Evolutionary conservation across 2,888 invertebrate species (phyloP), one percentile per base, ranked within the genome.

Genomic region (Polia nebulosa): DNA sequence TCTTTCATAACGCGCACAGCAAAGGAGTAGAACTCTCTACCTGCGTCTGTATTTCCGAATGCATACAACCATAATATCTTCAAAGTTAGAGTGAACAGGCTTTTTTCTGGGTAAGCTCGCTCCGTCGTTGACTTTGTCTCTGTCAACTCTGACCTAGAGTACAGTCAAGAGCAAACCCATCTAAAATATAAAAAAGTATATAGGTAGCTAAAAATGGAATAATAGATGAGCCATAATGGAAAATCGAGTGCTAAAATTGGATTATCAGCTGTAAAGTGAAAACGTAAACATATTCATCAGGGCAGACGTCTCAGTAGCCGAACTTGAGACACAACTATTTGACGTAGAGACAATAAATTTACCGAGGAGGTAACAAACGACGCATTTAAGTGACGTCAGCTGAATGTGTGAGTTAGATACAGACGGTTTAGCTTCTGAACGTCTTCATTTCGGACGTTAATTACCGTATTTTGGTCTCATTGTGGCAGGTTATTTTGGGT

Each of bases 281-380:
- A 69, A 78, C 36, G 53, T 66, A 78, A 69, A 75, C 56, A 72
- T 56, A 78, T 80, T 53, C 60, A 81, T 70, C 72, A 75, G 44
- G 3, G 34, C 11, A 59, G 59, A 49, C 32, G 51, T 64, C 64
- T 62, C 65, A 63, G 60, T 34, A 56, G 59, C 20, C 65, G 36
- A 76, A 71, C 47, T 78, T 64, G 44, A 81, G 64, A 56, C 63
- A 65, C 60, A 63, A 73, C 65, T 58, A 58, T 56, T 71, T 76
- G 76, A 73, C 51, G 70, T 59, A 39, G 36, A 72, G 39, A 27
- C 70, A 58, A 44, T 81, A 76, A 69, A 79, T 82, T 57, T 75
- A 45, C 60, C 61, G 27, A 6, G 32, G 52, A 62, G 34, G 64
- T 72, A 72, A 80, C 78, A 74, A 74, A 80, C 65, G 78, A 60